phyloP scores from a whole-genome alignment of 1,140 invertebrate species.

The Drosophila funebris region DNA sequence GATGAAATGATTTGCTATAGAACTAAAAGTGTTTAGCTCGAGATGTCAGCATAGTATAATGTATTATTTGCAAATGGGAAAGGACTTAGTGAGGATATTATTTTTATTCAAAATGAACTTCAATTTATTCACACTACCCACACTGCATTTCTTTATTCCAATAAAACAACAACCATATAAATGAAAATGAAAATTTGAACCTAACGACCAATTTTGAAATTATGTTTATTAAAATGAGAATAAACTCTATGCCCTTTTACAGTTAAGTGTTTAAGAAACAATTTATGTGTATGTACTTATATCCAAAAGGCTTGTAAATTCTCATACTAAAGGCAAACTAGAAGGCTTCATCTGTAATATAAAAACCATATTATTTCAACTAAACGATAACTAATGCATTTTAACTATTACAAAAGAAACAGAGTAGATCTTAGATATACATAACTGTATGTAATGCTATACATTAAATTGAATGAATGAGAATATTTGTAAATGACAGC shows the following conservation, averaged over 20 bases:
- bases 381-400: constrained; percentile 55
- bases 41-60: not conserved
- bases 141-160: constrained; percentile 9
- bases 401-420: constrained; percentile 60
- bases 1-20: not conserved
- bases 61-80: not conserved
- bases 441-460: constrained; percentile 34
- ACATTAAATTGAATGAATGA: constrained; percentile 27
- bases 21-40: not conserved
- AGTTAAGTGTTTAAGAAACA: constrained; percentile 34
- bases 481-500: constrained; percentile 55
- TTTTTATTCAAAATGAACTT: constrained; percentile 2
- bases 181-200: constrained; percentile 36
- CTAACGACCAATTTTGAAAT: constrained; percentile 78
- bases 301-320: constrained; percentile 72
- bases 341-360: constrained; percentile 78
- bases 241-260: constrained; percentile 43
- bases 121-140: not conserved
- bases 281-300: constrained; percentile 43
- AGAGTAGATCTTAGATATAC: constrained; percentile 43
- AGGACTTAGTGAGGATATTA: not conserved
- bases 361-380: constrained; percentile 67
- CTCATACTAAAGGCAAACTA: constrained; percentile 58
- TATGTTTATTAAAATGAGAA: constrained; percentile 50
- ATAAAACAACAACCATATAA: not conserved